Conservation (phyloP, 2,113 vertebrate species). For the Orthonyx spaldingii region DNA sequence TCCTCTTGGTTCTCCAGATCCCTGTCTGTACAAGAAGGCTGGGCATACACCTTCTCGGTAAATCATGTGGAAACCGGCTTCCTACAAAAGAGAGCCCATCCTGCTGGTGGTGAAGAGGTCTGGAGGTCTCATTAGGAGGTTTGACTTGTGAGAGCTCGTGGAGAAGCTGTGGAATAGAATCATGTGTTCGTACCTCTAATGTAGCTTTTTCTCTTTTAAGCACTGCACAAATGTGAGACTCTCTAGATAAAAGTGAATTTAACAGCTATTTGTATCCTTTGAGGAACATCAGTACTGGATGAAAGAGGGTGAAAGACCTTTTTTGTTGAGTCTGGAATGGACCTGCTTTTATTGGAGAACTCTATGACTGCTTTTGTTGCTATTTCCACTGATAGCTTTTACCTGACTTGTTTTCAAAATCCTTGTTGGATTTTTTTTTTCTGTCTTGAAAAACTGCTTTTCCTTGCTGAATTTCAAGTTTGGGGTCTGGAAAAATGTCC, state of each 20-base stretch:
- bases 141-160: background rate
- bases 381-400: conserved; percentile 38
- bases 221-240: background rate
- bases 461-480: conserved; percentile 8
- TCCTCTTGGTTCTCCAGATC: background rate
- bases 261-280: conserved; percentile 21
- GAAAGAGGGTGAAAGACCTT: conserved; percentile 18
- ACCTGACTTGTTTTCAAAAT: conserved; percentile 47
- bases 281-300: conserved; percentile 19
- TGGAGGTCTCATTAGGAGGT: background rate
- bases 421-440: background rate
- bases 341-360: conserved; percentile 2
- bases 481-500: background rate
- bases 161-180: background rate
- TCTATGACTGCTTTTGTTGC: background rate
- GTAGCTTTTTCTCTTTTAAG: conserved; percentile 17
- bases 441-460: background rate
- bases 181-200: background rate
- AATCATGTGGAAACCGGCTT: background rate
- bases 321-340: conserved; percentile 6
- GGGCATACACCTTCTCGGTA: background rate
- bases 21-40: background rate
- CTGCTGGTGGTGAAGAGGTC: background rate
- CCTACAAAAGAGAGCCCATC: background rate
- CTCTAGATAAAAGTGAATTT: conserved; percentile 2